Conservation (phyloP, 1,140 invertebrate species). For the Aphis craccivora region DNA sequence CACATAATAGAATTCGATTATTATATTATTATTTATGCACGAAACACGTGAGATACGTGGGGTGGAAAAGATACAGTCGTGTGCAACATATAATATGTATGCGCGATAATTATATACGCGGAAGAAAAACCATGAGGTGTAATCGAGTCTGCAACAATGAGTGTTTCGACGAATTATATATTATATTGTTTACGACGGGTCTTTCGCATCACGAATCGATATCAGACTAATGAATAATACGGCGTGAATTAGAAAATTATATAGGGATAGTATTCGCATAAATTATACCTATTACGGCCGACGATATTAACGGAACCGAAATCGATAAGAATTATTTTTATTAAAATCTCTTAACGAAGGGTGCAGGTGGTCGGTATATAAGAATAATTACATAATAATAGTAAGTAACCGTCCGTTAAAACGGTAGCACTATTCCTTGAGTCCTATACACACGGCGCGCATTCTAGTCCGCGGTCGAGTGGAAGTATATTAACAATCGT, state of each 20-base stretch:
- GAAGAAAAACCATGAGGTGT: background rate
- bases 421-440: background rate
- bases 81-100: background rate
- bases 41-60: background rate
- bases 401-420: background rate
- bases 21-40: background rate
- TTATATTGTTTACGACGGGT: background rate
- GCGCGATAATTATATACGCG: background rate
- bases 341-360: background rate
- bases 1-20: background rate
- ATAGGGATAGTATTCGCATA: background rate
- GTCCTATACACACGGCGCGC: background rate
- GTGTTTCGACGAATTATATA: background rate
- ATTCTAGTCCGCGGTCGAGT: background rate
- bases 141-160: background rate
- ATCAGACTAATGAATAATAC: background rate
- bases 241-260: background rate
- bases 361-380: background rate
- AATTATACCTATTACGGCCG: background rate
- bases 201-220: background rate
- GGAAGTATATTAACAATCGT: slow-evolving; percentile 30
- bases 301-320: background rate
- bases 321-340: background rate
- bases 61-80: background rate
- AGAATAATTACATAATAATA: background rate